phyloP scores from a whole-genome alignment of 2,797 vertebrate species.

The Choloepus didactylus region DNA sequence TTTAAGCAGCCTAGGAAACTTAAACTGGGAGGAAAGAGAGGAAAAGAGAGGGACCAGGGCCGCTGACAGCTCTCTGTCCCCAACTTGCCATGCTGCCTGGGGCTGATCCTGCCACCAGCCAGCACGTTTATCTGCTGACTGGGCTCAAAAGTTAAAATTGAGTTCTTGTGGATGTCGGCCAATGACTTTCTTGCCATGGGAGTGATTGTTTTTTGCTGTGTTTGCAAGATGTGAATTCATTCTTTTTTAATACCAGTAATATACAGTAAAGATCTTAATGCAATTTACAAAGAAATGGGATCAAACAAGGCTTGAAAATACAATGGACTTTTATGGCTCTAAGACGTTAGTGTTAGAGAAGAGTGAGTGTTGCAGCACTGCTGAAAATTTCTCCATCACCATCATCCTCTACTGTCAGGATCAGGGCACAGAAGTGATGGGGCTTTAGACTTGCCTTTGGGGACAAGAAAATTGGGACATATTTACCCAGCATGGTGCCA shows the following conservation, averaged over 20 bases:
- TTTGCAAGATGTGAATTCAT: conserved; percentile 86
- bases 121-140: conserved; percentile 69
- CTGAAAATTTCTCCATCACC: neutral
- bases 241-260: conserved; percentile 87
- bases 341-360: conserved; percentile 24
- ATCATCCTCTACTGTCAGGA: neutral
- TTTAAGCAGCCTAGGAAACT: too few relatives aligned
- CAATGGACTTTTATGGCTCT: conserved; percentile 79
- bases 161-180: conserved; percentile 80
- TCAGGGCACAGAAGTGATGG: neutral
- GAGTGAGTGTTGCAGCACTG: neutral
- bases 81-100: neutral
- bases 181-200: conserved; percentile 77
- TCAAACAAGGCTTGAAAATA: conserved; percentile 85
- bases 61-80: neutral
- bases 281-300: conserved; percentile 87
- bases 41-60: neutral
- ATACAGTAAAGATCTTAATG: conserved; percentile 84
- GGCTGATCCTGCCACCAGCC: conserved; percentile 66
- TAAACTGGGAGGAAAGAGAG: neutral
- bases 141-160: conserved; percentile 78
- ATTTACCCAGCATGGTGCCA: neutral
- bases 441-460: neutral
- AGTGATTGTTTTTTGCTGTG: conserved; percentile 79
- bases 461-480: neutral